A percentile compares a stretch with the other conserved stretches of the same genome.
These are phyloP conservation scores for Halocynthia aurantium DNA, from an alignment of 23 tunicate genomes.

Conservation along the genomic window DNA sequence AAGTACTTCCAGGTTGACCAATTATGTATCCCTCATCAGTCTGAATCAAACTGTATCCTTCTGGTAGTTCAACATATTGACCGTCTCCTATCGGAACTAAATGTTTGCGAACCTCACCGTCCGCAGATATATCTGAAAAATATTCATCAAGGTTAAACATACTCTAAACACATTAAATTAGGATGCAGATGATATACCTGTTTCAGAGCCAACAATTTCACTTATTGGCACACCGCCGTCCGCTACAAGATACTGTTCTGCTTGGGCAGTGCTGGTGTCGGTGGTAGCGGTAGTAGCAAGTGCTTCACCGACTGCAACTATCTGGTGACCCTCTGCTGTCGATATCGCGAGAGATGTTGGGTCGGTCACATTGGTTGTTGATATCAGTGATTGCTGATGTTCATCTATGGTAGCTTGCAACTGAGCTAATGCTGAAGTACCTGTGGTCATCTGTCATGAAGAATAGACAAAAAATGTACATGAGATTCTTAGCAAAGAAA, in stretches of 20 bases:
- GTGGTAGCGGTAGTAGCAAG: not conserved
- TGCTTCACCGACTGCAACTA: too few species aligned
- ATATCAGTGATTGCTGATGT: conserved; percentile 13
- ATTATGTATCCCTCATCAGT: conserved; percentile 94
- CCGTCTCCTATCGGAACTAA: conserved; percentile 93
- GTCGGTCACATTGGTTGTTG: conserved; percentile 11
- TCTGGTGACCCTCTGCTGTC: too few species aligned
- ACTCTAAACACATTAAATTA: not conserved
- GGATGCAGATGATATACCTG: not conserved
- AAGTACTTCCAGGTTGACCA: conserved; percentile 90
- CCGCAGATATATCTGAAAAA: conserved; percentile 6
- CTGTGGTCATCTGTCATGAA: not conserved
- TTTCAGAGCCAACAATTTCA: not conserved
- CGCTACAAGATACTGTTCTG: conserved; percentile 14
- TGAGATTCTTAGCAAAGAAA: not conserved
- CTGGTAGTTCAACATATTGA: conserved; percentile 89
- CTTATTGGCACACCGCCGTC: conserved; percentile 51
- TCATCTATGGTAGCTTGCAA: conserved; percentile 19
- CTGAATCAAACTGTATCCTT: conserved; percentile 89
- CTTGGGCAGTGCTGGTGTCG: conserved; percentile 4
- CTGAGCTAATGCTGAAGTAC: conserved; percentile 14
- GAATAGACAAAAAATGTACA: too few species aligned
- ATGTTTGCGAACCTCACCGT: conserved; percentile 81
- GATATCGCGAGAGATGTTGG: not conserved
- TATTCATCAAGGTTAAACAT: not conserved